A percentile compares a stretch with the other conserved stretches of the same genome.
Conservation (phyloP, 2,888 invertebrate genomes). For the Polia nebulosa region DNA sequence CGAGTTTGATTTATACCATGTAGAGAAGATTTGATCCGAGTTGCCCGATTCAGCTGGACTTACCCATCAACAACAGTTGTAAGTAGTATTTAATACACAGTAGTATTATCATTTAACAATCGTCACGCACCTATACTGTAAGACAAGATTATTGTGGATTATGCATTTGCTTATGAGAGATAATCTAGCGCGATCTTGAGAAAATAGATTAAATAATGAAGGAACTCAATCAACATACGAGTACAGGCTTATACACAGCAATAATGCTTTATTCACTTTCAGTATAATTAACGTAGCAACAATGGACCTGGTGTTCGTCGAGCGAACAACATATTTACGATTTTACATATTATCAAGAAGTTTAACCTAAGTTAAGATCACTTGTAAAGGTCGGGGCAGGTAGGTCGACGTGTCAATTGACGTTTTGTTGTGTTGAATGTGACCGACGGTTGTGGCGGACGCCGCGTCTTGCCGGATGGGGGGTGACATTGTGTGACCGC, state of each 20-base stretch:
- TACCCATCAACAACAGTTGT: neutral
- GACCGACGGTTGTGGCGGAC: slow-evolving; percentile 76
- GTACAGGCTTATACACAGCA: slow-evolving; percentile 14
- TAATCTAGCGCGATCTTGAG: slow-evolving; percentile 18
- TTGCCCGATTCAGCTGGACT: neutral
- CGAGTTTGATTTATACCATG: no score
- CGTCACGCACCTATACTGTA: no score
- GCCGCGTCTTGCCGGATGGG: slow-evolving; percentile 84
- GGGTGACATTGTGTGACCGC: slow-evolving; percentile 89
- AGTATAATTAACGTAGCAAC: slow-evolving; percentile 24
- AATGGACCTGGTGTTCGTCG: slow-evolving; percentile 18
- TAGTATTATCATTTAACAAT: neutral
- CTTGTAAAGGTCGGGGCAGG: slow-evolving; percentile 75
- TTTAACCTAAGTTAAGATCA: slow-evolving; percentile 68
- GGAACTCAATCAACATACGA: slow-evolving; percentile 15
- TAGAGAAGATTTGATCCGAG: neutral
- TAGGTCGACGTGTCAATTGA: slow-evolving; percentile 80
- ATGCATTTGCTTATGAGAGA: slow-evolving; percentile 18
- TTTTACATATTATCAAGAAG: slow-evolving; percentile 56
- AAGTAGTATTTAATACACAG: neutral
- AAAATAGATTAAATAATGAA: slow-evolving; percentile 19
- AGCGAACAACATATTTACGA: slow-evolving; percentile 31
- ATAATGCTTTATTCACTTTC: slow-evolving; percentile 26
- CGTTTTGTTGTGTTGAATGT: slow-evolving; percentile 82
- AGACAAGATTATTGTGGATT: slow-evolving; percentile 16